Evolutionary conservation across 2,113 vertebrate genomes (phyloP).

Genomic region (Tretioscincus oriximinensis): DNA sequence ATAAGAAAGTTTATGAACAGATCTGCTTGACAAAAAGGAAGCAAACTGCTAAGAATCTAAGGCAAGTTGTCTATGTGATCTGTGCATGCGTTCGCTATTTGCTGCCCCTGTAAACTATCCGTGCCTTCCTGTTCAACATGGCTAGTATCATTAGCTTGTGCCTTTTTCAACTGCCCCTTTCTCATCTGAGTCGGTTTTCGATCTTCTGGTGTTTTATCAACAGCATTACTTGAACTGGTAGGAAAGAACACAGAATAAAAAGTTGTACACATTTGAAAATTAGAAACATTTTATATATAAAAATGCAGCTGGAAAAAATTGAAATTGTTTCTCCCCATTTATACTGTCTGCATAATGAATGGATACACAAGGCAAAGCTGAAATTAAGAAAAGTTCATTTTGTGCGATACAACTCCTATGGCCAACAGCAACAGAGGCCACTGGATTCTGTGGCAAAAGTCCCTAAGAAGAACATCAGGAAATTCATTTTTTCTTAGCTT

Average conservation of each 20-base stretch:
- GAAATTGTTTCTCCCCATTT: too few relatives aligned
- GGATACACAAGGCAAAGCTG: too few relatives aligned
- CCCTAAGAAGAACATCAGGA: too few relatives aligned
- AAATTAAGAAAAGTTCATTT: too few relatives aligned
- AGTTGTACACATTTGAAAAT: neutral
- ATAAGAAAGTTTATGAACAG: conserved; percentile 45
- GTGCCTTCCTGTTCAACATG: conserved; percentile 42
- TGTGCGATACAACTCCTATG: too few relatives aligned
- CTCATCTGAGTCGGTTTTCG: conserved; percentile 54
- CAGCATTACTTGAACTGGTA: conserved; percentile 41
- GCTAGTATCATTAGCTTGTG: conserved; percentile 35
- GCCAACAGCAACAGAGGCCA: too few relatives aligned
- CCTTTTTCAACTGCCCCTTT: conserved; percentile 52
- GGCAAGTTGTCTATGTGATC: conserved; percentile 63
- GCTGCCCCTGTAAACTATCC: conserved; percentile 36
- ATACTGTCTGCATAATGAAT: too few relatives aligned
- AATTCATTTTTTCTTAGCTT: neutral
- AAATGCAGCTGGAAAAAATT: neutral
- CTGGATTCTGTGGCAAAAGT: too few relatives aligned
- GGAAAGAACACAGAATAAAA: conserved; percentile 12
- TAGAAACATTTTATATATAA: neutral
- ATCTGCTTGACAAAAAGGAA: conserved; percentile 29
- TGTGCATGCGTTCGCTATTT: conserved; percentile 52
- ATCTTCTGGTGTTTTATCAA: conserved; percentile 54
- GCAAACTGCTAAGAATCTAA: conserved; percentile 49